phyloP scores from a whole-genome alignment of 1,140 invertebrate genomes.

The Medauroidea extradentata region DNA sequence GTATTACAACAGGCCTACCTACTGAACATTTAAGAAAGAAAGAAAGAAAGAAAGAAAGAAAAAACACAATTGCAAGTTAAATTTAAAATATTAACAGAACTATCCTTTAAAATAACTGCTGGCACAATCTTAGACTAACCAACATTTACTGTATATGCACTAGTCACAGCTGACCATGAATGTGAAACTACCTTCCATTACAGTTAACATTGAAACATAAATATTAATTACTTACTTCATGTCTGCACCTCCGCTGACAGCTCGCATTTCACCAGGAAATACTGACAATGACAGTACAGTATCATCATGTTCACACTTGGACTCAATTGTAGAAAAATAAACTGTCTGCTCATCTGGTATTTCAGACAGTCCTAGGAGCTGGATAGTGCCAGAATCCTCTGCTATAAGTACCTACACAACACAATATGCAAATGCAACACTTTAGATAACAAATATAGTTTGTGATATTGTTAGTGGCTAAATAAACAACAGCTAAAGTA shows the following conservation, averaged over 20 bases:
- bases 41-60: not conserved
- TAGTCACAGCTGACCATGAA: not conserved
- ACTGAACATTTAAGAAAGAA: not conserved
- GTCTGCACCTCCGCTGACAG: constrained; percentile 24
- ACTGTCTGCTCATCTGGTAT: constrained; percentile 16
- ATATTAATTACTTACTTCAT: constrained; percentile 19
- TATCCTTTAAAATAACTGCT: not conserved
- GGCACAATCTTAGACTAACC: not conserved
- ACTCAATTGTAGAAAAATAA: constrained; percentile 15
- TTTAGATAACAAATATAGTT: too few relatives aligned
- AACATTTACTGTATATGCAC: not conserved
- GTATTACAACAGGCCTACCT: not conserved
- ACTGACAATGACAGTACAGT: constrained; percentile 21
- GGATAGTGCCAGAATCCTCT: constrained; percentile 25
- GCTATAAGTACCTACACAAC: constrained; percentile 25
- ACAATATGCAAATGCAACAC: not conserved
- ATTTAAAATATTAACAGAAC: not conserved
- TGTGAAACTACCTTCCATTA: not conserved
- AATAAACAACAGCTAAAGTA: too few relatives aligned
- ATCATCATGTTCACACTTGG: constrained; percentile 26
- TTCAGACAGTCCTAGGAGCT: constrained; percentile 18
- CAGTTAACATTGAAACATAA: not conserved
- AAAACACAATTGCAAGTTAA: not conserved
- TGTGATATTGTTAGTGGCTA: too few relatives aligned
- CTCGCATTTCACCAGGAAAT: constrained; percentile 15